These are phyloP conservation scores for Nesogale talazaci DNA, from an alignment of 2,113 vertebrate species.

Conservation along the genomic window DNA sequence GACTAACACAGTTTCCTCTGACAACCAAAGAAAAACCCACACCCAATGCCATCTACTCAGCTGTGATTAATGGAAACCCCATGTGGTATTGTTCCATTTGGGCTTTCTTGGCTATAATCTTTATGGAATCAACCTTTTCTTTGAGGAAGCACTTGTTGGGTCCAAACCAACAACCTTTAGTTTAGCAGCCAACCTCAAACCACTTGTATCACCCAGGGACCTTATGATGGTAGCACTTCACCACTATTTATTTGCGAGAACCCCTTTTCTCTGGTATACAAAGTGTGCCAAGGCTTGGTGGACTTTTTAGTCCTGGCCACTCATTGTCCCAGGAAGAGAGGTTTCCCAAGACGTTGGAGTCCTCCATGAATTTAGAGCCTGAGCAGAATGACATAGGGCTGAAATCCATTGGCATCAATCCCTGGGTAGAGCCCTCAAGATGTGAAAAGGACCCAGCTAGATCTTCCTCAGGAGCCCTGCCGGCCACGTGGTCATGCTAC, in stretches of 20 bases:
- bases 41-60: neutral
- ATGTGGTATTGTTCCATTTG: neutral
- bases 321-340: neutral
- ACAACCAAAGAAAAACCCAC: neutral
- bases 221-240: neutral
- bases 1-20: too few relatives aligned
- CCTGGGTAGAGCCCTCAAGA: neutral
- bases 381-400: neutral
- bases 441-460: neutral
- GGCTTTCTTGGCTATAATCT: neutral
- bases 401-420: neutral
- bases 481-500: too few relatives aligned
- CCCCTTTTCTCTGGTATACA: neutral
- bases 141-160: neutral
- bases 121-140: neutral
- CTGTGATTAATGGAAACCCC: neutral
- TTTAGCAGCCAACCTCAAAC: neutral
- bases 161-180: neutral
- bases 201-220: too few relatives aligned
- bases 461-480: too few relatives aligned
- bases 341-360: neutral
- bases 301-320: neutral
- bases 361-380: constrained; percentile 10
- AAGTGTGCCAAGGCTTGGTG: too few relatives aligned
- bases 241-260: neutral